phyloP scores from a whole-genome alignment of 2,888 invertebrate species.

The Copidosoma aretas region DNA sequence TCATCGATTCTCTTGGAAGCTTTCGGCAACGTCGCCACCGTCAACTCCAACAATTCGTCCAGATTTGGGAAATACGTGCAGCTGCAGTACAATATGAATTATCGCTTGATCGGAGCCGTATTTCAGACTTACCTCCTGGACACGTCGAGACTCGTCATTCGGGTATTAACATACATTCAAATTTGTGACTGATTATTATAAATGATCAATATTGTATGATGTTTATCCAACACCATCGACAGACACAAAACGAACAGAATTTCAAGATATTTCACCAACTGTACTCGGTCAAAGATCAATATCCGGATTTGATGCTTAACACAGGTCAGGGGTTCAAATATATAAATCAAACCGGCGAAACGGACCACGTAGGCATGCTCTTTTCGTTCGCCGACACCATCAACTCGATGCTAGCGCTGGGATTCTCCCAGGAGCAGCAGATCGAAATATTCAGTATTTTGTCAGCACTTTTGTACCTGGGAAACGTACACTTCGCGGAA shows the following conservation, averaged over 20 bases:
- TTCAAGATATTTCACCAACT: constrained; percentile 99
- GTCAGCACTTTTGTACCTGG: constrained; percentile 89
- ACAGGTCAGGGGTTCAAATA: constrained; percentile 76
- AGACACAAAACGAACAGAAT: constrained; percentile 69
- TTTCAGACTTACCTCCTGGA: constrained; percentile 97
- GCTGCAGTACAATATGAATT: constrained; percentile 84
- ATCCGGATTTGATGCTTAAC: constrained; percentile 79
- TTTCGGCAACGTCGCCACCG: constrained; percentile 97
- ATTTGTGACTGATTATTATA: neutral
- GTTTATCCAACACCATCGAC: too few species aligned
- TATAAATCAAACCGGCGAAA: constrained; percentile 79
- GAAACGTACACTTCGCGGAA: constrained; percentile 79
- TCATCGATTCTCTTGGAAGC: constrained; percentile 99
- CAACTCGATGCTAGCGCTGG: constrained; percentile 75
- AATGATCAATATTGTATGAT: too few species aligned
- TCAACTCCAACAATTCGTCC: constrained; percentile 96
- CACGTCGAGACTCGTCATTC: constrained; percentile 95
- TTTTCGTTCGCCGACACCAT: constrained; percentile 81
- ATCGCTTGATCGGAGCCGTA: constrained; percentile 90
- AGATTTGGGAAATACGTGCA: constrained; percentile 97
- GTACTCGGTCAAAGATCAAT: constrained; percentile 78
- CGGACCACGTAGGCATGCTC: constrained; percentile 85
- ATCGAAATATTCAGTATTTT: constrained; percentile 84
- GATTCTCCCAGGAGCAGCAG: constrained; percentile 76
- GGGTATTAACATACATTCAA: constrained; percentile 65